Base-by-base conservation (phyloP, 2,797 vertebrate genomes). In the Petrocephalus schoutedeni region DNA sequence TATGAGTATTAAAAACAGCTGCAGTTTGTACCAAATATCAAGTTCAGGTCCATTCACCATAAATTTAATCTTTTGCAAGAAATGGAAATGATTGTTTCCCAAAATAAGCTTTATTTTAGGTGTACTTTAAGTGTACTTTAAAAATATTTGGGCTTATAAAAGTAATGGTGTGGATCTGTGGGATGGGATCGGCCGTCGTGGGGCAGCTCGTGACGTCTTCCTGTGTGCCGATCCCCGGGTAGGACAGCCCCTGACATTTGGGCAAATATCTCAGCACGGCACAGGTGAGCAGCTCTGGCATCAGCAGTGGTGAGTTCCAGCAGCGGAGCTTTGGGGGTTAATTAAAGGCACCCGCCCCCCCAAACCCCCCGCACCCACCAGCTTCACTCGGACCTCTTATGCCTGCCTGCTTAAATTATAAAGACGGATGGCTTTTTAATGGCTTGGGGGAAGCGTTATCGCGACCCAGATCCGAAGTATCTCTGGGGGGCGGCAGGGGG, bases 401-500 rank as follows among this genome's bases (percentile, higher is more conserved):
- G 83, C 89, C 89, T 67, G 84, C 88, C 61, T 91, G 41, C 82
- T 93, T 90, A 88, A 91, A 93, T 90, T 88, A 89, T 88, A 87
- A 89, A 91, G 91, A 90, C 91, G 90, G 83, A 89, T 91, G 57
- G 87, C 58, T 90, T 90, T 86, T 92, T 91, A 92, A 90, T 82
- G 84, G 45, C 85, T 58, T 90, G 87, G 88, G 23, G 87, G 87
- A 89, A 92, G 88, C 83, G 86, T 89, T 91, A 87, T 92, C 89
- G 91, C 88, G 90, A 91, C 45, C 87, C 87, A 88, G 87, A 92
- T 92, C 89, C 88, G 88, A 89, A 87, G 89, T 54, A 80, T 88
- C 8, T 89, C 32, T 36, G 14, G 36, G 89, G 58, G 89, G 21
- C 89, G 87, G 56, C 45, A 92, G 61, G 77, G 74, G 61, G 77